Evolutionary conservation across 2,113 vertebrate species (phyloP).

Genomic region (Bolborhynchus lineola): DNA sequence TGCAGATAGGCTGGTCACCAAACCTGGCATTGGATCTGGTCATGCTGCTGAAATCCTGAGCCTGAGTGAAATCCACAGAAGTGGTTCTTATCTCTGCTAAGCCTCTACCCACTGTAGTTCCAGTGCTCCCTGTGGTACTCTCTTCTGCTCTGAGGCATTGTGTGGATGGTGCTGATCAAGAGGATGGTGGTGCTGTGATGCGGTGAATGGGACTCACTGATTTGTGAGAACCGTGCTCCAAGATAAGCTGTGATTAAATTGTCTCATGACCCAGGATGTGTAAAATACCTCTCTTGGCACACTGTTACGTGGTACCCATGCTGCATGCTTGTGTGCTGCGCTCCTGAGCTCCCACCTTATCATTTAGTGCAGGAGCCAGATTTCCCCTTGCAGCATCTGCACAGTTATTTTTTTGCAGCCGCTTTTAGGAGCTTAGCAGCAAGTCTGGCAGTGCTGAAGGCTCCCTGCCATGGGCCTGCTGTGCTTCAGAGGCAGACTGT

Average conservation of each 20-base stretch:
- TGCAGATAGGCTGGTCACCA: neutral
- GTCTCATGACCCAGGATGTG: neutral
- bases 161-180: neutral
- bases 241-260: neutral
- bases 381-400: neutral
- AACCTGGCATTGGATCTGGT: neutral
- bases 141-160: neutral
- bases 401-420: neutral
- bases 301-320: neutral
- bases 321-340: neutral
- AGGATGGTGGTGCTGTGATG: neutral
- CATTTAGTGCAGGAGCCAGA: rapidly evolving
- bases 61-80: rapidly evolving
- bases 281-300: neutral
- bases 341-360: neutral
- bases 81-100: neutral
- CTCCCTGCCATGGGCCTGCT: neutral
- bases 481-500: neutral
- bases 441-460: neutral
- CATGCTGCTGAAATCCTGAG: neutral
- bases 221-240: neutral
- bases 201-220: neutral
- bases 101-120: neutral
- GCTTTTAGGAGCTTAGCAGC: neutral
- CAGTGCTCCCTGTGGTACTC: neutral